phyloP scores from a whole-genome alignment of 1,140 invertebrate species.

The Copidosoma floridanum region DNA sequence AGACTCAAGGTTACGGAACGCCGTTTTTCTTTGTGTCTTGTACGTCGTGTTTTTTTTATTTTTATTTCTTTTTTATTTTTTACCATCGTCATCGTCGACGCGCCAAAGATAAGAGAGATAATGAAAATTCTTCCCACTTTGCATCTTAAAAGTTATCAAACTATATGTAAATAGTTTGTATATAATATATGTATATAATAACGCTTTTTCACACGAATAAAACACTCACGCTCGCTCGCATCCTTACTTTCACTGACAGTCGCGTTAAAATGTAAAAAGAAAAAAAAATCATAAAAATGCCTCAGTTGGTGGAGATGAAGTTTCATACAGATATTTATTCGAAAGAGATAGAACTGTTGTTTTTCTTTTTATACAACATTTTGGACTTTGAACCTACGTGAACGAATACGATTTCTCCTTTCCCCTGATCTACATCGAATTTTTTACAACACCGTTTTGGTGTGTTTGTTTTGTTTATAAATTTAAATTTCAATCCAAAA shows the following conservation, averaged over 20 bases:
- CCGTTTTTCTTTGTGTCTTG: not conserved
- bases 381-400: no score
- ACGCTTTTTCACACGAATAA: slow-evolving; percentile 22
- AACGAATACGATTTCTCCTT: no score
- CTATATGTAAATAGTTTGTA: slow-evolving; percentile 15
- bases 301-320: slow-evolving; percentile 20
- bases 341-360: no score
- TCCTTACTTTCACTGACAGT: slow-evolving; percentile 2
- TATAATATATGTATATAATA: slow-evolving; percentile 27
- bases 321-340: no score
- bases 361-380: no score
- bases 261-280: slow-evolving; percentile 24
- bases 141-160: slow-evolving; percentile 25
- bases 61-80: not conserved
- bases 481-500: no score
- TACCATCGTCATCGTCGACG: not conserved
- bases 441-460: no score
- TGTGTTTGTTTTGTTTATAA: no score
- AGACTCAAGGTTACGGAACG: slow-evolving; percentile 5
- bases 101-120: no score
- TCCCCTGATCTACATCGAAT: no score
- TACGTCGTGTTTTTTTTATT: no score
- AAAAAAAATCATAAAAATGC: slow-evolving; percentile 29
- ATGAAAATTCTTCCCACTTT: slow-evolving; percentile 11
- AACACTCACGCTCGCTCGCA: slow-evolving; percentile 19